phyloP scores from a whole-genome alignment of 2,888 invertebrate species.

The Hemaris fuciformis region DNA sequence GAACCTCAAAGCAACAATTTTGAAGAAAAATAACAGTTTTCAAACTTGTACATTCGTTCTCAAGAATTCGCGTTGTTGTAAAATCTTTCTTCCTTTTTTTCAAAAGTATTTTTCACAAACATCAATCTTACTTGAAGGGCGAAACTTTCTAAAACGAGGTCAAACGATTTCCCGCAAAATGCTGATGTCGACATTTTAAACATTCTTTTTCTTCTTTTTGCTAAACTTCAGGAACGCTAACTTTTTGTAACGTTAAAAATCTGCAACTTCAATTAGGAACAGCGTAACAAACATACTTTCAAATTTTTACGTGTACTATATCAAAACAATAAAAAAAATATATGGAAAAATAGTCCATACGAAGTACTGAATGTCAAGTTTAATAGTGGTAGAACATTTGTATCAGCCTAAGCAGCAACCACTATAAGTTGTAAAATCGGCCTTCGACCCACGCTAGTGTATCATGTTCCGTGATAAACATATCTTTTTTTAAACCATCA shows the following conservation, averaged over 20 bases:
- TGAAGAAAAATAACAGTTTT: background rate
- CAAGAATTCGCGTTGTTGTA: constrained; percentile 21
- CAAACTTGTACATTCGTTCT: constrained; percentile 1
- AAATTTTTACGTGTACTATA: too few relatives aligned
- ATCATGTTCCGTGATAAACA: too few relatives aligned
- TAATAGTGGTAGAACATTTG: too few relatives aligned
- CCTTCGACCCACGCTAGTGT: too few relatives aligned
- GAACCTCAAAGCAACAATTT: background rate
- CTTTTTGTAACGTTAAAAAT: constrained; percentile 29
- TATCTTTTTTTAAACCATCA: too few relatives aligned
- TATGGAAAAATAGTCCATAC: too few relatives aligned
- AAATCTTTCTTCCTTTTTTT: constrained; percentile 36
- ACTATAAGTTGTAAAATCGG: too few relatives aligned
- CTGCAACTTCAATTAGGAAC: background rate
- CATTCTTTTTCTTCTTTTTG: constrained; percentile 49
- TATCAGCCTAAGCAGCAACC: too few relatives aligned
- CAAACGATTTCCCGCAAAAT: constrained; percentile 62
- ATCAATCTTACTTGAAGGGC: constrained; percentile 68
- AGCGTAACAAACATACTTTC: background rate
- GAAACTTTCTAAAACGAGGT: constrained; percentile 68
- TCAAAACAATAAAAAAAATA: too few relatives aligned
- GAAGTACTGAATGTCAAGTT: too few relatives aligned
- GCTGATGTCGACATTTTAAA: constrained; percentile 58
- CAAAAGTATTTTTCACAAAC: constrained; percentile 55
- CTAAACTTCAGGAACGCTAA: constrained; percentile 53